Evolutionary conservation across 2,888 invertebrate species (phyloP).

Genomic region (Drosophila falleni): DNA sequence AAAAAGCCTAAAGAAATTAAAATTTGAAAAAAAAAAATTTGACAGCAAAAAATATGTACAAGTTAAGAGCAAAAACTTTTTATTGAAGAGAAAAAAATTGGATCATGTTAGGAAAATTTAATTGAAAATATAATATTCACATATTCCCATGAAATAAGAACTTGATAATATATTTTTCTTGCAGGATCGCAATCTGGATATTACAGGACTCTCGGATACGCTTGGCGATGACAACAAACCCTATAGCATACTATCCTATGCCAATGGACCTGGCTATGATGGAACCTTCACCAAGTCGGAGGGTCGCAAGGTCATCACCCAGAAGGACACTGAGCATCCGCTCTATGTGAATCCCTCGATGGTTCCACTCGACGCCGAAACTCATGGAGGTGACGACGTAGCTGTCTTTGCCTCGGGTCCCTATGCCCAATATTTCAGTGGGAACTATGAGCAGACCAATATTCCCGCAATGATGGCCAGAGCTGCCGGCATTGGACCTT

Average conservation of each 20-base stretch:
- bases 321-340: constrained; percentile 67
- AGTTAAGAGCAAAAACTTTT: too few species aligned
- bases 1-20: too few species aligned
- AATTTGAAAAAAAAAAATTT: too few species aligned
- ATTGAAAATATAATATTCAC: not conserved
- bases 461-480: constrained; percentile 91
- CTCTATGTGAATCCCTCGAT: constrained; percentile 87
- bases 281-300: constrained; percentile 76
- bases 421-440: constrained; percentile 92
- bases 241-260: constrained; percentile 90
- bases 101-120: too few species aligned
- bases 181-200: constrained; percentile 86
- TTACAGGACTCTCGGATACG: constrained; percentile 86
- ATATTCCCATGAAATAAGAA: not conserved
- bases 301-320: constrained; percentile 74
- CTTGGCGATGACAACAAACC: constrained; percentile 88
- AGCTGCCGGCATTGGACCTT: constrained; percentile 90
- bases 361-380: constrained; percentile 88
- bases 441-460: constrained; percentile 92
- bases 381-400: constrained; percentile 93
- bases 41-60: too few species aligned
- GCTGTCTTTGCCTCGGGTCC: constrained; percentile 92
- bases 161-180: not conserved
- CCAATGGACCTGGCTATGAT: constrained; percentile 90
- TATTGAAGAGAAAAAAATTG: too few species aligned